Evolutionary conservation across 2,888 invertebrate species (phyloP), one percentile per base, ranked within the genome.

Genomic region (Andrena trimmerana): DNA sequence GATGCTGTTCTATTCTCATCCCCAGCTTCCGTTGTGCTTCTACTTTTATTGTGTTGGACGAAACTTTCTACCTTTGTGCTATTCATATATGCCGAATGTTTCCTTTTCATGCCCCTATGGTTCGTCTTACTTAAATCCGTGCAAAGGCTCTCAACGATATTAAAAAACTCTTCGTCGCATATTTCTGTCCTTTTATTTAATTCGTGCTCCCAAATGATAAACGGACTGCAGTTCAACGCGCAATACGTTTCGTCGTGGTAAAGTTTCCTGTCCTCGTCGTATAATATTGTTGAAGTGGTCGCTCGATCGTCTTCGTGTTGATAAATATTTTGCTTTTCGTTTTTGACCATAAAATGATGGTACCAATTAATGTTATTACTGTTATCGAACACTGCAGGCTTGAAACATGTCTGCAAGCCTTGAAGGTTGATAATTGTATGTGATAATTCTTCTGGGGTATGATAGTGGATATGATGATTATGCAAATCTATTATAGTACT

Each of bases 401-500:
- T 36, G 0, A 63, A 62, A 33, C 10, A 54, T 42, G 62, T 48
- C 1, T 59, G 33, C 0, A 52, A 24, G 50, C 88, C 87, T 63
- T 90, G 90, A 59, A 90, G 86, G 16, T 86, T 85, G 31, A 92
- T 89, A 2, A 90, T 84, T 4, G 90, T 88, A 1, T 90, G 76
- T 0, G 93, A 93, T 33, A 92, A 83, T 69, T 92, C 91, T 78
- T 91, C 90, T 8, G 85, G 52, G 4, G 89, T 90, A 63, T 92
- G 92, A 60, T 76, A 72, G 42, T 85, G 87, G 0, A 88, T 88
- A 63, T 92, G 91, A 84, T 92, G 92, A 68, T 87, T 81, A 69
- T 92, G 92, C 13, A 92, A 85, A 42, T 90, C 89, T 1, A 69
- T 70, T 7, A 91, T 50, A n/a, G 91, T 90, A 10, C 60, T 48